Conservation (phyloP, 1,140 invertebrate genomes). For the Drosophila ficusphila region DNA sequence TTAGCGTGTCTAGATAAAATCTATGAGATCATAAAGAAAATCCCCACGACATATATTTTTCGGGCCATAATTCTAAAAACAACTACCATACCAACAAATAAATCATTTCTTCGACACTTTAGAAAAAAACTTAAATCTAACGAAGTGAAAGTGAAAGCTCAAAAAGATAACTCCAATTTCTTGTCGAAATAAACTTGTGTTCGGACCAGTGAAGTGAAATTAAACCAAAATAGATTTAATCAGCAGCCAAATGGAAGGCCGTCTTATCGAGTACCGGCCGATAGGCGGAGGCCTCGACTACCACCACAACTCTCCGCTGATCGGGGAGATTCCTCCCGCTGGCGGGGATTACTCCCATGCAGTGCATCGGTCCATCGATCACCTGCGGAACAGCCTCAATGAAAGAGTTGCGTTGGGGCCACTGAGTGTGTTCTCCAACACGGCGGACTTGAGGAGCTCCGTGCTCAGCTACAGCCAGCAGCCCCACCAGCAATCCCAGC, state of each 20-base stretch:
- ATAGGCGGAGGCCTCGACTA: conserved; percentile 87
- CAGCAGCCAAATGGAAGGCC: conserved; percentile 85
- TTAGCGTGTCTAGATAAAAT: too few species aligned
- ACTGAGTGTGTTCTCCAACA: conserved; percentile 79
- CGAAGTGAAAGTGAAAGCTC: conserved; percentile 2
- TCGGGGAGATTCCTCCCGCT: conserved; percentile 86
- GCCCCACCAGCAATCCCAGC: conserved; percentile 61
- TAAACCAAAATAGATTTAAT: conserved; percentile 35
- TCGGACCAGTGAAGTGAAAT: not conserved
- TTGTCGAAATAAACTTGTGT: not conserved
- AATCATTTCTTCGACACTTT: not conserved
- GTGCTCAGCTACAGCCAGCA: conserved; percentile 79
- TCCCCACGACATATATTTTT: too few species aligned
- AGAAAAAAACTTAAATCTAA: not conserved
- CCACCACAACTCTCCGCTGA: conserved; percentile 86
- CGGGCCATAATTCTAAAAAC: not conserved
- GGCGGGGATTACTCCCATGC: conserved; percentile 87
- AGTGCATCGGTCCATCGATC: conserved; percentile 89
- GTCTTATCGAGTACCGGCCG: conserved; percentile 87
- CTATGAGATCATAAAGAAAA: too few species aligned
- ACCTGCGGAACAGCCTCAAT: conserved; percentile 86
- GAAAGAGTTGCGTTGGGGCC: conserved; percentile 85
- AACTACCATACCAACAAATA: not conserved
- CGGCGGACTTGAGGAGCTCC: conserved; percentile 72
- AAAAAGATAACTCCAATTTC: not conserved